phyloP scores from a whole-genome alignment of 2,113 vertebrate species.

The Semicossyphus pulcher region DNA sequence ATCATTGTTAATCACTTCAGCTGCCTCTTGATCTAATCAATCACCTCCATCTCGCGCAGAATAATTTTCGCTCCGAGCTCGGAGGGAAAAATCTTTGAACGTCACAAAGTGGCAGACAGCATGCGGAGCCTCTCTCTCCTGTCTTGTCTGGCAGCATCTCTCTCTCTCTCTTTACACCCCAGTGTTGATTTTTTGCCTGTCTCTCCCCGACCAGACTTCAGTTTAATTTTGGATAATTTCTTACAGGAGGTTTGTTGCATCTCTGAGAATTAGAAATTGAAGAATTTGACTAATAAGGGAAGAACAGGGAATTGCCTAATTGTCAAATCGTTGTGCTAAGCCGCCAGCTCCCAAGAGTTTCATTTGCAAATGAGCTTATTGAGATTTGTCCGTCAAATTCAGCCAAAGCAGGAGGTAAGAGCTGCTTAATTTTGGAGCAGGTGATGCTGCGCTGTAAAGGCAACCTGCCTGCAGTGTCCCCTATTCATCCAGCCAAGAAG shows the following conservation, averaged over 20 bases:
- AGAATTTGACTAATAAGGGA: conserved; percentile 52
- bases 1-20: conserved; percentile 20
- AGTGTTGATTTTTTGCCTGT: conserved; percentile 30
- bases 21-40: conserved; percentile 26
- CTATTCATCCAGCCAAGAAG: conserved; percentile 3
- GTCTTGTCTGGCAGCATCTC: conserved; percentile 6
- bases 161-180: neutral
- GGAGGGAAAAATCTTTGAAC: conserved; percentile 4
- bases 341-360: conserved; percentile 10
- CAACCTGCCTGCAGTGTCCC: conserved; percentile 4
- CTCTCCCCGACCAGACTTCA: conserved; percentile 26
- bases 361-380: conserved; percentile 31
- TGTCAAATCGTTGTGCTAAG: conserved; percentile 20
- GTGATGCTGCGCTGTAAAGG: conserved; percentile 4
- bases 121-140: neutral
- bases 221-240: conserved; percentile 70
- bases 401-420: neutral
- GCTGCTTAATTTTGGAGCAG: conserved; percentile 3
- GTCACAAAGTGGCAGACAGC: conserved; percentile 4
- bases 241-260: conserved; percentile 30
- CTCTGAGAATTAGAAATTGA: conserved; percentile 40
- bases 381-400: conserved; percentile 34
- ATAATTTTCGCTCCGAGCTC: conserved; percentile 32
- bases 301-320: conserved; percentile 32
- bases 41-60: conserved; percentile 13